A percentile compares a stretch with the other conserved stretches of the same genome.
phyloP scores from a whole-genome alignment of 2,797 vertebrate species.

The Enteromius afrohamiltoni region DNA sequence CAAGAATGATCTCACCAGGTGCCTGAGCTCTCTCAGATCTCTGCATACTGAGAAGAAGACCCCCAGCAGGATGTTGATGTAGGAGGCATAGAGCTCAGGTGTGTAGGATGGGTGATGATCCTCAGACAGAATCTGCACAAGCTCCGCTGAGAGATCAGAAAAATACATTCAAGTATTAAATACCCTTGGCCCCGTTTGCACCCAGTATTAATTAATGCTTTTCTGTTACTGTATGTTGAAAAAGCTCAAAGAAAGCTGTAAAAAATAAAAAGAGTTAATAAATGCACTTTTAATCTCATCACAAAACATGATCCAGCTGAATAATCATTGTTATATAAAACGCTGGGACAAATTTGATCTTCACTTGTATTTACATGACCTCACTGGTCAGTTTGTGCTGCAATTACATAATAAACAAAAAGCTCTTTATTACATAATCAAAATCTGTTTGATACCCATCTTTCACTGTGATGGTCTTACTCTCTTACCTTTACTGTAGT shows the following conservation, averaged over 20 bases:
- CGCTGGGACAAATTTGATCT: not conserved
- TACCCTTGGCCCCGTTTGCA: not conserved
- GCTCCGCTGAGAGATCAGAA: slow-evolving; percentile 78
- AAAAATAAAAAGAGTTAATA: not conserved
- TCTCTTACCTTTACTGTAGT: slow-evolving; percentile 95
- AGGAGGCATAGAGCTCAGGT: slow-evolving; percentile 90
- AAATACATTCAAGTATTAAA: not conserved
- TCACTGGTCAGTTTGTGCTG: not conserved
- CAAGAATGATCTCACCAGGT: slow-evolving; percentile 83
- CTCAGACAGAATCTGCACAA: slow-evolving; percentile 89
- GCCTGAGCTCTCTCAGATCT: slow-evolving; percentile 92
- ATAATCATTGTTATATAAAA: not conserved
- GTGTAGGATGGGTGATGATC: slow-evolving; percentile 88
- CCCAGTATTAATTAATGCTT: not conserved
- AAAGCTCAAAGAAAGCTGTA: not conserved
- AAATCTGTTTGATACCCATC: not conserved
- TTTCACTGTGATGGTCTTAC: not conserved
- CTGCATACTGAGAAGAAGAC: slow-evolving; percentile 95
- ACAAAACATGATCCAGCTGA: not conserved
- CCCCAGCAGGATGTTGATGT: slow-evolving; percentile 95
- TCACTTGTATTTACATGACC: not conserved
- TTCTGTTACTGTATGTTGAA: not conserved
- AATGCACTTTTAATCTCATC: slow-evolving; percentile 5
- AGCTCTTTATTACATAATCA: not conserved
- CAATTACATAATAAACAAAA: not conserved